Evolutionary conservation across 2,888 invertebrate genomes (phyloP).

Genomic region (Clunio marinus): DNA sequence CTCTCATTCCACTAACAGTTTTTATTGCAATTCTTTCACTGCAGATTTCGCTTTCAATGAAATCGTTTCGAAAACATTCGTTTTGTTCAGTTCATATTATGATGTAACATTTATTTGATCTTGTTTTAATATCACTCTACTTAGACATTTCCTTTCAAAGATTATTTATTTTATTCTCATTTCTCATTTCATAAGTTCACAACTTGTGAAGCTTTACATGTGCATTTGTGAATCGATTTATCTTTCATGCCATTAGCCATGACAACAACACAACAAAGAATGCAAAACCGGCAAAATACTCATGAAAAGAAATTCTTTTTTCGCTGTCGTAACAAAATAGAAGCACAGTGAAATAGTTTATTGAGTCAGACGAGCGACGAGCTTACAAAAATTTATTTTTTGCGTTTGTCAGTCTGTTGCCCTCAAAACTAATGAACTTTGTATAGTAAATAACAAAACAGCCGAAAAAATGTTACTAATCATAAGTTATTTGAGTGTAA

Average conservation of each 20-base stretch:
- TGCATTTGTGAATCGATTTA: constrained; percentile 2
- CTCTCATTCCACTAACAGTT: too few species aligned
- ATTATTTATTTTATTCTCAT: not conserved
- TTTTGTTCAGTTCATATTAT: not conserved
- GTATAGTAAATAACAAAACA: not conserved
- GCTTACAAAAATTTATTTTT: too few species aligned
- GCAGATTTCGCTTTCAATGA: constrained; percentile 10
- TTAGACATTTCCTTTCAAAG: not conserved
- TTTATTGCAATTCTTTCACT: not conserved
- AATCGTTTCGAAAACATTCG: not conserved
- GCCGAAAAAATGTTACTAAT: not conserved
- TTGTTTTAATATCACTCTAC: not conserved
- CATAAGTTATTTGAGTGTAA: not conserved
- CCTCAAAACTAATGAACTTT: constrained; percentile 33
- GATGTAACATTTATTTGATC: not conserved
- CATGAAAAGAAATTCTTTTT: constrained; percentile 3
- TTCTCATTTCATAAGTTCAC: not conserved
- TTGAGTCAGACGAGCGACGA: constrained; percentile 30
- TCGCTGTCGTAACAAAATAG: not conserved
- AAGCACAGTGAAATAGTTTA: constrained; percentile 34
- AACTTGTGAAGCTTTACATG: too few species aligned
- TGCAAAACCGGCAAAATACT: not conserved
- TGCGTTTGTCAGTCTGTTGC: constrained; percentile 20
- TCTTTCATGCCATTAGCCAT: not conserved
- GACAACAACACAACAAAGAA: too few species aligned